Conservation (phyloP, 2,888 invertebrate genomes). For the Tenthredo mesomela region DNA sequence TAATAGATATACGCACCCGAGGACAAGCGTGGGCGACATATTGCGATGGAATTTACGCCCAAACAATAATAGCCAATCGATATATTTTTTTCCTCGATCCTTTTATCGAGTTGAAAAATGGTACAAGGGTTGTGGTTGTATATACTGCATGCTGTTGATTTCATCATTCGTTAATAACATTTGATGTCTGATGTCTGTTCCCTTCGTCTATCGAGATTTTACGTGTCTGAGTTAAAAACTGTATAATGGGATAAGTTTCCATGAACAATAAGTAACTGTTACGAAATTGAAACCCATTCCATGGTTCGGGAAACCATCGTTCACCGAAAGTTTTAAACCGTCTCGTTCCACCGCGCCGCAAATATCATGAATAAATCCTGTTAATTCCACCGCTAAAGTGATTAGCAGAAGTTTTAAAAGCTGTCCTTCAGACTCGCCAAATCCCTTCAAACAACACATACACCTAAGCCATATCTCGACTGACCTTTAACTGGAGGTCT, state of each 20-base stretch:
- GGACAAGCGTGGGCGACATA: constrained; percentile 26
- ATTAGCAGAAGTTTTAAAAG: background rate
- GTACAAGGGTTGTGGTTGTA: background rate
- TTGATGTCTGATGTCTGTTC: background rate
- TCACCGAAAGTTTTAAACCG: background rate
- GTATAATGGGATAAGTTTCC: background rate
- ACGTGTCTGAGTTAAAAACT: background rate
- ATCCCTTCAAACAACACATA: background rate
- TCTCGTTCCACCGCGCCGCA: background rate
- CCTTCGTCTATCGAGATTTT: background rate
- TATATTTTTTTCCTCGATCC: background rate
- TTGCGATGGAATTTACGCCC: constrained; percentile 34
- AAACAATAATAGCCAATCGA: constrained; percentile 13
- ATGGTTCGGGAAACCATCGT: background rate
- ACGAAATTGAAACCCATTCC: background rate
- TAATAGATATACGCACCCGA: constrained; percentile 13
- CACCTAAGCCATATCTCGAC: background rate
- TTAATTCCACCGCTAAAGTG: background rate
- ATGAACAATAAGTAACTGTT: background rate
- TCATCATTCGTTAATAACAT: background rate
- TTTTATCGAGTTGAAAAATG: background rate
- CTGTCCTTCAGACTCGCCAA: background rate
- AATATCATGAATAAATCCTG: background rate
- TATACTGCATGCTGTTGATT: background rate
- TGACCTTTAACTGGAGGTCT: constrained; percentile 65